Evolutionary conservation across 2,888 invertebrate species (phyloP), one percentile per base, ranked within the genome.

Genomic region (Euplexia lucipara): DNA sequence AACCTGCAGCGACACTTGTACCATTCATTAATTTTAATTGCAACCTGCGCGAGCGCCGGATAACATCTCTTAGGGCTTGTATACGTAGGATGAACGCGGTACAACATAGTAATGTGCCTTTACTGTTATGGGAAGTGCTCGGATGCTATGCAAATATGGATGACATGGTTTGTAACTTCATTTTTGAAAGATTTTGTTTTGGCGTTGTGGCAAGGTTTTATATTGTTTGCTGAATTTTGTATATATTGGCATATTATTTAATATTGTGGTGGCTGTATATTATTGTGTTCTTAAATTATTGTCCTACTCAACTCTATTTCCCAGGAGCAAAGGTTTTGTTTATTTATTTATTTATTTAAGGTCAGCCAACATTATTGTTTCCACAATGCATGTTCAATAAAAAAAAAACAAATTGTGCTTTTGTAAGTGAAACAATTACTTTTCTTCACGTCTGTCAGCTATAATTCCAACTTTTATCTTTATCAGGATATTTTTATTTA

Each of bases 1-100:
- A 75, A 80, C 78, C 69, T 52, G 61, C 73, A 63, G 78, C 80
- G 80, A 80, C 80, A 80, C 80, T 80, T 78, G 78, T 72, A 75
- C 76, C 82, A 85, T 89, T 90, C 88, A 89, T 92, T 91, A 89
- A 89, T 90, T 90, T 89, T 91, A 91, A 91, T 90, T 91, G 81
- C 81, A 67, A 63, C 58, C 74, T 73, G 87, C 88, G 82, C 83
- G 82, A 84, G 86, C 84, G 81, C 76, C 73, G 73, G 83, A 84
- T 86, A 70, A 72, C 74, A 82, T 83, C 83, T 83, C 73, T 76
- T 69, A 79, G 65, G 78, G 71, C 74, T 69, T 72, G 78, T 75
- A 78, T 75, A 74, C 68, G 70, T 70, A 75, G 72, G 67, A 64
- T 64, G 70, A 76, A 75, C 65, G 69, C 56, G 47, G 44, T 47